These are phyloP conservation scores for Triops cancriformis DNA, from an alignment of 1,140 invertebrate genomes.

Conservation along the genomic window DNA sequence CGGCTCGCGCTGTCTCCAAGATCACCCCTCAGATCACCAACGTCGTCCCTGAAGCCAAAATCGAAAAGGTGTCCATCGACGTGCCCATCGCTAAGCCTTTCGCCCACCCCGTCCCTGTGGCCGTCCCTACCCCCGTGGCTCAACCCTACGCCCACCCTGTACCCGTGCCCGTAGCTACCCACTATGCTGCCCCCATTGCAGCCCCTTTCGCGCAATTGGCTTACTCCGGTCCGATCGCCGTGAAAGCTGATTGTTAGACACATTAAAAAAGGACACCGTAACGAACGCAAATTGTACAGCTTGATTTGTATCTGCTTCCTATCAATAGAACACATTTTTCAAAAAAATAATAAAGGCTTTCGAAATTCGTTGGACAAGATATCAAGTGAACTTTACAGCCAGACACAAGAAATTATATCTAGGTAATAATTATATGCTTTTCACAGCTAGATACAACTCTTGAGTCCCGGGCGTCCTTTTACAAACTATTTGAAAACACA, in stretches of 20 bases:
- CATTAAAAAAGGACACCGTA: not conserved
- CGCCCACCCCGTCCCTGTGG: too few relatives aligned
- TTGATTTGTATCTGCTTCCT: not conserved
- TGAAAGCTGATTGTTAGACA: not conserved
- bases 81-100: too few relatives aligned
- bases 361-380: not conserved
- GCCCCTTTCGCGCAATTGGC: not conserved
- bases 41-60: too few relatives aligned
- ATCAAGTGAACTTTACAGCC: not conserved
- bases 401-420: not conserved
- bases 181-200: not conserved
- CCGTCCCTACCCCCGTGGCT: too few relatives aligned
- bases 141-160: too few relatives aligned
- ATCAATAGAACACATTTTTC: not conserved
- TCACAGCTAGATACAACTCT: too few relatives aligned
- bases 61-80: too few relatives aligned
- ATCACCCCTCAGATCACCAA: too few relatives aligned
- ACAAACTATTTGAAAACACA: not conserved
- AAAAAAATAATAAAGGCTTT: not conserved
- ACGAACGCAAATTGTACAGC: not conserved
- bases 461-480: not conserved
- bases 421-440: too few relatives aligned
- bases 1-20: too few relatives aligned
- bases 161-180: constrained; percentile 21
- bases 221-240: not conserved